Base-by-base conservation (phyloP, 2,888 invertebrate genomes). In the Dugesia japonica region DNA sequence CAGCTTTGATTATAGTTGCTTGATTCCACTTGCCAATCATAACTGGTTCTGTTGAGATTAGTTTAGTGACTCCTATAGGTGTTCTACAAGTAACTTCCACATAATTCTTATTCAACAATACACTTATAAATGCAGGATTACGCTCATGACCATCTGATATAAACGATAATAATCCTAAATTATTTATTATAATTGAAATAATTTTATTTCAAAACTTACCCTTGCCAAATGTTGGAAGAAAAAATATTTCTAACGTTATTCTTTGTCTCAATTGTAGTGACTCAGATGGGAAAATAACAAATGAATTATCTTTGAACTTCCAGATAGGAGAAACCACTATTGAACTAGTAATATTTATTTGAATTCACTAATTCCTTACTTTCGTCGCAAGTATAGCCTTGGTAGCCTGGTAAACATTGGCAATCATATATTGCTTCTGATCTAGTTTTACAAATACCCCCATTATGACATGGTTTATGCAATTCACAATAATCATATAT, bases 61-160 rank as follows among this genome's bases (percentile, higher is more conserved):
- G 23, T 56, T 23, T 56, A 20, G 56, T 56, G n/a, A 56, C 56
- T 20, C 56, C 56, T 9, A 56, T 56, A 4, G 56, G 56, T 1
- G 56, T 56, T 56, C 56, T 26, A 56, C 75, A 75, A 1, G 56
- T 56, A 1, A 75, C 42, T 42, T 42, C 42, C 1, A 75, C 23
- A 9, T 42, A 9, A 20, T 71, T 26, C n/a, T 75, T 75, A 23
- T 56, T 27, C 27, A 75, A 28, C n/a, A 28, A 26, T n/a, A 75
- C 56, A 26, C 75, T 56, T 26, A 75, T 42, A 75, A 75, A 75
- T 23, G 42, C 75, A 9, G 42, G 42, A 56, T 23, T 26, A 4
- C 75, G 42, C 72, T 75, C 75, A 26, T 23, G 23, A 15, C 71
- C 71, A 20, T 75, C 75, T 20, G 75, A 75, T 42, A 75, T 75